phyloP scores from a whole-genome alignment of 2,888 invertebrate genomes.

The Blastobasis adustella region DNA sequence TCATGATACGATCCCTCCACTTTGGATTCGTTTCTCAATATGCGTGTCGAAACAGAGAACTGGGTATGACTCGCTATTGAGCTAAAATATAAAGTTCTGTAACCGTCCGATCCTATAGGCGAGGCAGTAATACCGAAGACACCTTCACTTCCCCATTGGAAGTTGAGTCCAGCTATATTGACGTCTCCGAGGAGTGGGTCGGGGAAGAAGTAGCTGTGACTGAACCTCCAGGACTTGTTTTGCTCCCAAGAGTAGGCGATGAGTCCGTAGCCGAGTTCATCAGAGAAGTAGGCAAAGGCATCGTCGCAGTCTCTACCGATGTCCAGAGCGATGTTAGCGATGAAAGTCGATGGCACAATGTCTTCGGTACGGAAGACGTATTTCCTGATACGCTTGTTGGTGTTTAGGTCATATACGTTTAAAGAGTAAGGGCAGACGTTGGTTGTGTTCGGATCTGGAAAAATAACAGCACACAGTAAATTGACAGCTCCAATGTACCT shows the following conservation, averaged over 20 bases:
- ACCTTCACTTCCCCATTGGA: constrained; percentile 90
- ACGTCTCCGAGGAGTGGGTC: constrained; percentile 87
- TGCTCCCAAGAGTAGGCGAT: constrained; percentile 85
- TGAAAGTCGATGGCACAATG: constrained; percentile 84
- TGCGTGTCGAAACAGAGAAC: constrained; percentile 85
- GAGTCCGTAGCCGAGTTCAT: constrained; percentile 87
- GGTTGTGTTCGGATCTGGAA: constrained; percentile 64
- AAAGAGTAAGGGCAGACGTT: constrained; percentile 87
- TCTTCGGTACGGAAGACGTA: constrained; percentile 83
- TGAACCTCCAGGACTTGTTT: constrained; percentile 86
- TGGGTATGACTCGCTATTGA: constrained; percentile 86
- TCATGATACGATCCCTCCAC: constrained; percentile 82
- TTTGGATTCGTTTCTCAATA: constrained; percentile 80
- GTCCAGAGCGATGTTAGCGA: constrained; percentile 91
- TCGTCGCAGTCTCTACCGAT: constrained; percentile 84
- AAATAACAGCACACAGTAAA: neutral
- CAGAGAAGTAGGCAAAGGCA: constrained; percentile 86
- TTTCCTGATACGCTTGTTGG: constrained; percentile 80
- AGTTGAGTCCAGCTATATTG: constrained; percentile 86
- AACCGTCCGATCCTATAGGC: constrained; percentile 79
- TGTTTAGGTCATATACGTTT: constrained; percentile 84
- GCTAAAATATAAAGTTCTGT: constrained; percentile 83
- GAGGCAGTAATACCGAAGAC: constrained; percentile 86
- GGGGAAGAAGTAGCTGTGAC: constrained; percentile 86
- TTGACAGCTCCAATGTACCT: no score